Base-by-base conservation (phyloP, 2,113 vertebrate genomes). In the Melanostigma gelatinosum region DNA sequence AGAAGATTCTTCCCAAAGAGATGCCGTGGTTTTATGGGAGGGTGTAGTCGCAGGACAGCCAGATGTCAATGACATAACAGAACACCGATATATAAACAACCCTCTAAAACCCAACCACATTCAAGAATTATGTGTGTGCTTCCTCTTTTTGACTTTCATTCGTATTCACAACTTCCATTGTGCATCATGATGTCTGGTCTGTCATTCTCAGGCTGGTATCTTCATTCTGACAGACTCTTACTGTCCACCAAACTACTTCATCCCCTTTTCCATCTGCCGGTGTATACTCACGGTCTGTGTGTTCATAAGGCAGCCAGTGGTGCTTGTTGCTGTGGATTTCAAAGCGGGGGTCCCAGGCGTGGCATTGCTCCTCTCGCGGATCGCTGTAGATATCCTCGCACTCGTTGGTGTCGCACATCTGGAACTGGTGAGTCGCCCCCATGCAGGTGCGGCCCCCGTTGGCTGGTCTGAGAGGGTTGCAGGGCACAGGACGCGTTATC, bases 231-330 rank as follows among this genome's bases (percentile, higher is more conserved):
- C 57, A 54, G 52, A 54, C 40, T 81, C 65, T 48, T 13, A 74
- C 40, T 65, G 15, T 67, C 38, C 3, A 58, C 7, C 24, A 27
- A 29, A 72, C 15, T 48, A 8, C 57, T 48, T 48, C 13, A 38
- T 16, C 36, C 22, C 8, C 27, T 16, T 55, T 32, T 55, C 55
- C 11, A 12, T 58, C 2, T 72, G 63, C 2, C 46, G 48, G 24
- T 55, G 66, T 38, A 22, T 67, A 94, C 96, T 96, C 91, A 99
- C 97, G 91, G 44, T 99, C 97, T 0, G 92, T 83, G 52, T 99
- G 97, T 83, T 99, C 98, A 6, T 97, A 97, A 89, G 98, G 97
- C 80, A 99, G 95, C 98, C 97, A 99, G 87, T 97, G 96, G 93
- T 99, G 97, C 87, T 97, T 96, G 3, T 83, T 90, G 57, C 96